Conservation (phyloP, 2,888 invertebrate species). For the Phalera bucephala region DNA sequence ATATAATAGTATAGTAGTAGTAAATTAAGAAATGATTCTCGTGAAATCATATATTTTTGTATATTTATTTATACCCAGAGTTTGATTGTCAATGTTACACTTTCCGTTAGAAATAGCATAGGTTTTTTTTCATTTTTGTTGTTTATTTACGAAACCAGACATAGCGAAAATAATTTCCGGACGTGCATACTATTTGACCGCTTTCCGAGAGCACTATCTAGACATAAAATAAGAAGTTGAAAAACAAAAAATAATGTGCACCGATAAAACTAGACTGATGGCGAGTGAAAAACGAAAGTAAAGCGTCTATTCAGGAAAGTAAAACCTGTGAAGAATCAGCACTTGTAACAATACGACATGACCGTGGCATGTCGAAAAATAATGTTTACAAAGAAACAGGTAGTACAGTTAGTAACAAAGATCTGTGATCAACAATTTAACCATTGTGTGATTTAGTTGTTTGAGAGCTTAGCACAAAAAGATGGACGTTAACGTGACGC, state of each 20-base stretch:
- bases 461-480: too few species aligned
- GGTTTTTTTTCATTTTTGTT: too few species aligned
- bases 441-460: too few species aligned
- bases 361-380: background rate
- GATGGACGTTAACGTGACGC: too few species aligned
- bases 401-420: too few species aligned
- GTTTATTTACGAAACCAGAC: background rate
- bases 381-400: background rate
- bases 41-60: too few species aligned
- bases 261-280: constrained; percentile 6
- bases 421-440: too few species aligned
- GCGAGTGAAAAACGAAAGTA: constrained; percentile 18
- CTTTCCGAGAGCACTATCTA: constrained; percentile 6
- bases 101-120: background rate
- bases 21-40: too few species aligned
- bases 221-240: too few species aligned
- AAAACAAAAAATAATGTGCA: constrained; percentile 7
- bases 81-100: background rate
- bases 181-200: constrained; percentile 3
- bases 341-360: background rate
- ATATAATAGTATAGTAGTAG: too few species aligned
- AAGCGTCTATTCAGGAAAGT: constrained; percentile 5
- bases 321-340: constrained; percentile 2
- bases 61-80: too few species aligned
- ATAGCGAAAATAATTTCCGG: background rate